Base-by-base conservation (phyloP, 2,113 vertebrate genomes). In the Sorex fumeus region DNA sequence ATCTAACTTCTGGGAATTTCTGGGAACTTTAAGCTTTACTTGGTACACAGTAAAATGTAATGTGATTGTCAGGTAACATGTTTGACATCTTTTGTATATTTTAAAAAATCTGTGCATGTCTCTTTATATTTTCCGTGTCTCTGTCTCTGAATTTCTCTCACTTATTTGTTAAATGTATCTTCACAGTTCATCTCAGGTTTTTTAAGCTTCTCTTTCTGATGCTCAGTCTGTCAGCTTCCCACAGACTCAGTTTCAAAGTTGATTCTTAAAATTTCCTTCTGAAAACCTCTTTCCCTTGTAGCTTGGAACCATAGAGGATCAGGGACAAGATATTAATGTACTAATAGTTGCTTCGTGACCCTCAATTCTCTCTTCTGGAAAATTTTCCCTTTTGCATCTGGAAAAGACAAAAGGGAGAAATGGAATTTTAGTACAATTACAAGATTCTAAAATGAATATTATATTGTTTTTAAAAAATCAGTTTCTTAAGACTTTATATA, bases 1-100 rank as follows among this genome's bases (percentile, higher is more conserved):
- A 66, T 85, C 28, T 74, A 87, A 75, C 27, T 78, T 27, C 6
- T 45, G 2, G 47, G 32, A 87, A 79, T 8, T n/a, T 74, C 10
- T 91, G n/a, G n/a, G n/a, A n/a, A n/a, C n/a, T 60, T 40, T 81
- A 34, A 82, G 9, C 66, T 90, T 94, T 80, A 70, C 12, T 66
- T 0, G 3, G 57, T 66, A 47, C 43, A 75, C 16, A 57, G 25
- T 28, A 79, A 77, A 76, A 71, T 69, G 6, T 12, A 84, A 62
- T 16, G 10, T 13, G 8, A n/a, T 27, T 76, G 2, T 0, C 25
- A 21, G 13, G 4, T 47, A 28, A 91, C 2, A 1, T 70, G 13
- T 77, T 79, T 77, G 28, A 36, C 27, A 27, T 8, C 75, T 28
- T 71, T 90, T 9, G 43, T n/a, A 40, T 3, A 78, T 60, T 60